Base-by-base conservation (phyloP, 2,797 vertebrate species). In the Sebastes nivosus region DNA sequence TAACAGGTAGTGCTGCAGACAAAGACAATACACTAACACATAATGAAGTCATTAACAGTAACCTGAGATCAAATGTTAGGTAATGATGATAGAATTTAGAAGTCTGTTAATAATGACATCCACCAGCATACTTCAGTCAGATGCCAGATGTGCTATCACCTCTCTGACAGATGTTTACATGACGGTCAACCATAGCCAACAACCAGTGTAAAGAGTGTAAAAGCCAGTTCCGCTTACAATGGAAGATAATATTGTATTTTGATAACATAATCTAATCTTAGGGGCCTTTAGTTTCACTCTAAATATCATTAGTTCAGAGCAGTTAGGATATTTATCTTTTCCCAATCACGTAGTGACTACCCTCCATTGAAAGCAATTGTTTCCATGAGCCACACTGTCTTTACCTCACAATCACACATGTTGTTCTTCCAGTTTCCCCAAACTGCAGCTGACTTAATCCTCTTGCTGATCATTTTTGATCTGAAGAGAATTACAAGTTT, bases 21-120 rank as follows among this genome's bases (percentile, higher is more conserved):
- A 89, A 89, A 83, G 46, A 29, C 18, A 87, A 85, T 22, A 79
- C 67, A 70, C 86, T 7, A 67, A 72, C 79, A 72, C 82, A 87
- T 60, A 66, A 90, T 87, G 78, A 90, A 85, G 29, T 82, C 69
- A 88, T 90, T 86, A 88, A 83, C 87, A 78, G 78, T 7, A 71
- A 86, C 60, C 67, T 24, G 83, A 89, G 84, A 89, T 84, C 64
- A 87, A 70, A 76, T 34, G 70, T 77, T 71, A 57, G 77, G 77
- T 80, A 71, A 84, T 84, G 80, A 67, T 88, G 88, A 93, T 79
- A 66, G 84, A 90, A 93, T 90, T 92, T 90, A 86, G 87, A 85
- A 76, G 70, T 54, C 83, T 79, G 75, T 67, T 88, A 38, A 81
- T 81, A 82, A 85, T 78, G 77, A 82, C 79, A 85, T 86, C 76